Evolutionary conservation across 2,113 vertebrate genomes (phyloP).

Genomic region (Poicephalus meyeri): DNA sequence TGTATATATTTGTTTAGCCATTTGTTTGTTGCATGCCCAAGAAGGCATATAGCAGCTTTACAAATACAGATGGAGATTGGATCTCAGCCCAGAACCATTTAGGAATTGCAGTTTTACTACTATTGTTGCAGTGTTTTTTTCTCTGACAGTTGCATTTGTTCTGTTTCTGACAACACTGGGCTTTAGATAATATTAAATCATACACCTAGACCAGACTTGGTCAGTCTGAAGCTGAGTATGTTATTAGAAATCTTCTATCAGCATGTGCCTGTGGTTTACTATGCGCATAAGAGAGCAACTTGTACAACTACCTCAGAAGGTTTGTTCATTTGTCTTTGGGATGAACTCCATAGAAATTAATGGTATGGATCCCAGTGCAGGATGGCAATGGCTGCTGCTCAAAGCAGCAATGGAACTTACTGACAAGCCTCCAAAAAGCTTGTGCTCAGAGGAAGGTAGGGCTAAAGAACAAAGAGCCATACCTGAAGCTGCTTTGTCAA

Average conservation of each 20-base stretch:
- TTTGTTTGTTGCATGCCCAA: background rate
- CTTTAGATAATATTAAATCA: background rate
- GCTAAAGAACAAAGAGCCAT: background rate
- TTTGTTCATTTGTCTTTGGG: background rate
- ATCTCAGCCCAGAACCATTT: constrained; percentile 39
- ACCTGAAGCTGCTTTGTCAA: background rate
- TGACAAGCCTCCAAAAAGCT: background rate
- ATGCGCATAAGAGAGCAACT: background rate
- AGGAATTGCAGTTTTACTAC: background rate
- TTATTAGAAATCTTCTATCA: background rate
- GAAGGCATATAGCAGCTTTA: background rate
- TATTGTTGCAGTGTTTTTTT: background rate
- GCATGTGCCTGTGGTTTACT: background rate
- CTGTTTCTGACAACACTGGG: background rate
- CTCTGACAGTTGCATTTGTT: background rate
- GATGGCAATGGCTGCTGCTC: background rate
- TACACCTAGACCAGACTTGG: background rate
- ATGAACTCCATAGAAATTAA: background rate
- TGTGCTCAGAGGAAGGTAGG: background rate
- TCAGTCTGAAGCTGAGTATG: background rate
- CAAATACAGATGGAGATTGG: constrained; percentile 37
- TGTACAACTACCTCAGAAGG: background rate
- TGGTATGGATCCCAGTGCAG: background rate
- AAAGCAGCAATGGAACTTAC: background rate
- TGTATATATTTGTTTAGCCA: background rate